Percentiles rank a stretch among this genome's conserved stretches.
Evolutionary conservation across 2,888 invertebrate genomes (phyloP).

Genomic region (Protophormia terraenovae): DNA sequence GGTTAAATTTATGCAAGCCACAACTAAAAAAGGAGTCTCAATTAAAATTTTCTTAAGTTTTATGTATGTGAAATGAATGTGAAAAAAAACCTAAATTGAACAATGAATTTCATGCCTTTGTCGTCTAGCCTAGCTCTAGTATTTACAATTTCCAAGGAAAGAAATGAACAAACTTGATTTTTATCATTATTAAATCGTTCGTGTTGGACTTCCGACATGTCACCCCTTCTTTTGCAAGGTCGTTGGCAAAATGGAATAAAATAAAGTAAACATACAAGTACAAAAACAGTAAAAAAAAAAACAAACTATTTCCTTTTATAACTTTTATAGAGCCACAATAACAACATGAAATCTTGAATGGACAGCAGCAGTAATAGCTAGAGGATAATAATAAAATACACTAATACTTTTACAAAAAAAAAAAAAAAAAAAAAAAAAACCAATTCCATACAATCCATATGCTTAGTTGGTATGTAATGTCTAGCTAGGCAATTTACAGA

Average conservation of each 20-base stretch:
- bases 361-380: conserved; percentile 10
- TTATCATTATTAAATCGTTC: conserved; percentile 66
- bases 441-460: conserved; percentile 4
- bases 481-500: neutral
- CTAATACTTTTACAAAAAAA: too few species aligned
- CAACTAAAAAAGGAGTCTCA: conserved; percentile 58
- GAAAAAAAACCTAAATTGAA: conserved; percentile 8
- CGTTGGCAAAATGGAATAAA: conserved; percentile 48
- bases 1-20: conserved; percentile 62
- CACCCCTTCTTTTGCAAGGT: conserved; percentile 65
- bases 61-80: conserved; percentile 40
- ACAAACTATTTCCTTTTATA: conserved; percentile 50
- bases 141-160: conserved; percentile 62
- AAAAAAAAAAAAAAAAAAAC: too few species aligned
- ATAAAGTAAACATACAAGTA: conserved; percentile 9
- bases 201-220: conserved; percentile 65
- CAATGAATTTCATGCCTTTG: conserved; percentile 59
- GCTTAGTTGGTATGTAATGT: neutral
- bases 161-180: conserved; percentile 60
- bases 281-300: neutral
- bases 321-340: conserved; percentile 16
- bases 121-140: conserved; percentile 35
- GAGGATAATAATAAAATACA: conserved; percentile 28
- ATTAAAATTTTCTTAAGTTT: conserved; percentile 61
- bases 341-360: conserved; percentile 50